Evolutionary conservation across 2,888 invertebrate species (phyloP).

Genomic region (Ceraclea dissimilis): DNA sequence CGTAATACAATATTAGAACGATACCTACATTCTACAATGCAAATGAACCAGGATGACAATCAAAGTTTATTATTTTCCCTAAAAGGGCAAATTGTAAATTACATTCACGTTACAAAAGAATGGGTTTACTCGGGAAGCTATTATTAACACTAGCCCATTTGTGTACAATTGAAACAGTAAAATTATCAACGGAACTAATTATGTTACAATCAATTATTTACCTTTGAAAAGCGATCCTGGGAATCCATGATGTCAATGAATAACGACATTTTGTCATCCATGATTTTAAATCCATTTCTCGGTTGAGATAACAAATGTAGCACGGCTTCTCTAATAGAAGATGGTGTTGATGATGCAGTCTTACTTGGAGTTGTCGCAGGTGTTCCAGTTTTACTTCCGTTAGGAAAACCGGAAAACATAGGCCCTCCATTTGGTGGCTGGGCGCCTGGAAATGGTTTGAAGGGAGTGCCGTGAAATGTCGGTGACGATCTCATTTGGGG

Average conservation of each 20-base stretch:
- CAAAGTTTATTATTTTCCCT: not conserved
- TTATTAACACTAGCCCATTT: too few species aligned
- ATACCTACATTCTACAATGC: too few species aligned
- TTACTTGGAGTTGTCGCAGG: constrained; percentile 26
- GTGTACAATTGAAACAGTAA: too few species aligned
- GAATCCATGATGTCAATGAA: constrained; percentile 78
- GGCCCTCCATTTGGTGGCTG: constrained; percentile 36
- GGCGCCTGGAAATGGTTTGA: constrained; percentile 38
- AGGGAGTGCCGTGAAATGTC: constrained; percentile 54
- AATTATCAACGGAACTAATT: too few species aligned
- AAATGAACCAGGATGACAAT: not conserved
- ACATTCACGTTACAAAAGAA: too few species aligned
- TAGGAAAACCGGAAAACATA: constrained; percentile 42
- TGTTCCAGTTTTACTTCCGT: constrained; percentile 29
- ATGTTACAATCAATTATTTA: too few species aligned
- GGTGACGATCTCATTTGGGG: constrained; percentile 52
- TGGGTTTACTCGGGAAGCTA: too few species aligned
- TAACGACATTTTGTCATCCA: constrained; percentile 69
- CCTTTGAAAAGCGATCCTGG: constrained; percentile 76
- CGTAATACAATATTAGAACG: too few species aligned
- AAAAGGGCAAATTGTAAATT: too few species aligned
- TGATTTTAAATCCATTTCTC: constrained; percentile 66
- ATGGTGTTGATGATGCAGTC: constrained; percentile 41
- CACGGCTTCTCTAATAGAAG: constrained; percentile 62
- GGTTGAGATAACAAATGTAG: constrained; percentile 61